Evolutionary conservation across 2,797 vertebrate species (phyloP).

Genomic region (Falco biarmicus): DNA sequence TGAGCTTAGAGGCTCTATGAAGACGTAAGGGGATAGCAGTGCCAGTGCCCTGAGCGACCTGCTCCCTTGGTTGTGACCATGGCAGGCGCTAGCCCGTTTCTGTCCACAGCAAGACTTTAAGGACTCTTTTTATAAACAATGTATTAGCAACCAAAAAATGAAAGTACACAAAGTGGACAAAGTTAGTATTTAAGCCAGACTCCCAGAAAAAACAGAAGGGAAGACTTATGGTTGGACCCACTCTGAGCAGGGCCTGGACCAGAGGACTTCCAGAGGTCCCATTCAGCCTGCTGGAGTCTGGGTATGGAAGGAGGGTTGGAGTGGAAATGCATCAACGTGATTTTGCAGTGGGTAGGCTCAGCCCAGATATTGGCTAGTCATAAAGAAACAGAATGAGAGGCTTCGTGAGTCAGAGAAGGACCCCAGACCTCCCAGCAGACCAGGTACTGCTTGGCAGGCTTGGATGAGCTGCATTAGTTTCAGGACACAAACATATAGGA

Average conservation of each 20-base stretch:
- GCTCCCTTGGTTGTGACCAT: background rate
- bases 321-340: background rate
- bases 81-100: background rate
- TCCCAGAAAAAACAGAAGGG: background rate
- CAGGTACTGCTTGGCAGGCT: background rate
- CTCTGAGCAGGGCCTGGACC: background rate
- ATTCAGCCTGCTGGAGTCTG: background rate
- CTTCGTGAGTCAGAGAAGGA: background rate
- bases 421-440: background rate
- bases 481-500: background rate
- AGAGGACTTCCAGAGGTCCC: background rate
- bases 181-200: background rate
- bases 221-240: background rate
- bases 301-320: background rate
- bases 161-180: background rate
- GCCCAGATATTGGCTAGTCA: background rate
- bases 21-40: background rate
- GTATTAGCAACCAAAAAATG: background rate
- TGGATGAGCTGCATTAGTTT: background rate
- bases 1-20: background rate
- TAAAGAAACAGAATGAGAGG: background rate
- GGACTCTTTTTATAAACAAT: background rate
- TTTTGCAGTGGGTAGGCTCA: background rate
- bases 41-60: background rate
- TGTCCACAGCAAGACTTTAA: background rate